Evolutionary conservation across 2,888 invertebrate species (phyloP), one percentile per base, ranked within the genome.

Genomic region (Glyphotaelius pellucidus): DNA sequence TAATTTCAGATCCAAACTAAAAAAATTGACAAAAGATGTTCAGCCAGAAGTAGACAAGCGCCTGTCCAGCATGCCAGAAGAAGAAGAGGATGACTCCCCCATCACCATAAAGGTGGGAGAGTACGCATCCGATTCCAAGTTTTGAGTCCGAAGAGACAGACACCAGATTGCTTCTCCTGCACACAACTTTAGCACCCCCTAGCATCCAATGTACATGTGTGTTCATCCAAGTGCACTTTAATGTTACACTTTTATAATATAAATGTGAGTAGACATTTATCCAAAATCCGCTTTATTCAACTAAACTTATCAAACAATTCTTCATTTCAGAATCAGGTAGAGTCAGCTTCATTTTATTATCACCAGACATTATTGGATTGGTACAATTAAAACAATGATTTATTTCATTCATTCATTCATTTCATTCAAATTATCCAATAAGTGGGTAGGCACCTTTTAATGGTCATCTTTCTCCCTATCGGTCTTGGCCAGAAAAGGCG

Each of bases 1-100:
- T 88, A 42, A 94, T 94, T 93, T 90, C 81, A 93, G 95, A 96
- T 96, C 94, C 97, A 97, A 97, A 95, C 96, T 97, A 94, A 97
- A 98, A 95, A 98, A 98, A 94, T 95, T 97, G 92, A 96, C 97
- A 93, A 98, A 98, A 95, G 98, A 97, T 93, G 97, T 97, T 94
- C 96, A 96, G 94, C 95, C 96, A 1, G 96, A 97, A 94, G 95
- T 96, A 52, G 97, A 97, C 94, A 96, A 97, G 94, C 97, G 98
- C 93, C 96, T 98, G 83, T 98, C 98, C 38, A 98, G 98, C 67
- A 98, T 98, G 98, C 97, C 97, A 93, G 98, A 98, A 95, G 98
- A 98, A 93, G 98, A 98, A 94, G 98, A 98, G 95, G 98, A 98
- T 94, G 97, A 98, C 94, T 96, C 97, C 92, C 96, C 97, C 93